Percentiles rank a stretch among this genome's conserved stretches.
Conservation (phyloP, 1,140 invertebrate species). For the Cherax quadricarinatus region DNA sequence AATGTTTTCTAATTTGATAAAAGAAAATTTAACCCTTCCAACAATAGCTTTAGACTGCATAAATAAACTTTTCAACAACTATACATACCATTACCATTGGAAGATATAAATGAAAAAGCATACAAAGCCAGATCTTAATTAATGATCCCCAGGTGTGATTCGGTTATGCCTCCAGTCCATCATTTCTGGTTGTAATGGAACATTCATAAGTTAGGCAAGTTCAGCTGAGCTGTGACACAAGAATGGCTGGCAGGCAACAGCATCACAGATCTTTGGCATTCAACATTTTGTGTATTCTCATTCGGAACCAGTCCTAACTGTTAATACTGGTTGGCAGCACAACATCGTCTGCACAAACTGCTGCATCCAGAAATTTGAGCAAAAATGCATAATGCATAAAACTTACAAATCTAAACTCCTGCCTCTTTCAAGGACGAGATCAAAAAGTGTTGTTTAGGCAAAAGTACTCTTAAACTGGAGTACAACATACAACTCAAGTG, state of each 20-base stretch:
- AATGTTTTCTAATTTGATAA: not conserved
- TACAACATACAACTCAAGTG: constrained; percentile 59
- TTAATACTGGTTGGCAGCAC: constrained; percentile 60
- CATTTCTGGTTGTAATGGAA: constrained; percentile 67
- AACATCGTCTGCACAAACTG: constrained; percentile 63
- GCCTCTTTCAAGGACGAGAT: constrained; percentile 64
- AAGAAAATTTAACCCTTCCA: not conserved
- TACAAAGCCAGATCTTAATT: constrained; percentile 20
- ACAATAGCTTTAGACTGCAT: constrained; percentile 3
- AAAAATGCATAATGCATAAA: constrained; percentile 65
- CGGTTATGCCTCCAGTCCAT: constrained; percentile 53
- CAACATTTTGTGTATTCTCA: constrained; percentile 8
- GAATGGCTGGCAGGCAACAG: constrained; percentile 44
- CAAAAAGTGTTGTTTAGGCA: constrained; percentile 57
- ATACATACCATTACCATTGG: constrained; percentile 4
- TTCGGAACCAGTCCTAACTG: constrained; percentile 12
- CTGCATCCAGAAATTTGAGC: constrained; percentile 69
- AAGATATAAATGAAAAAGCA: not conserved
- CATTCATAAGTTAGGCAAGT: constrained; percentile 23
- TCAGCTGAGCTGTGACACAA: not conserved
- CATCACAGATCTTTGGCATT: constrained; percentile 68
- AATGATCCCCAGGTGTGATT: constrained; percentile 60
- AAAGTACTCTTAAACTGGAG: constrained; percentile 46
- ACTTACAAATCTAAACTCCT: constrained; percentile 70
- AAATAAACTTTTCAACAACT: constrained; percentile 10